Base-by-base conservation (phyloP, 2,888 invertebrate species). In the Clanis bilineata region DNA sequence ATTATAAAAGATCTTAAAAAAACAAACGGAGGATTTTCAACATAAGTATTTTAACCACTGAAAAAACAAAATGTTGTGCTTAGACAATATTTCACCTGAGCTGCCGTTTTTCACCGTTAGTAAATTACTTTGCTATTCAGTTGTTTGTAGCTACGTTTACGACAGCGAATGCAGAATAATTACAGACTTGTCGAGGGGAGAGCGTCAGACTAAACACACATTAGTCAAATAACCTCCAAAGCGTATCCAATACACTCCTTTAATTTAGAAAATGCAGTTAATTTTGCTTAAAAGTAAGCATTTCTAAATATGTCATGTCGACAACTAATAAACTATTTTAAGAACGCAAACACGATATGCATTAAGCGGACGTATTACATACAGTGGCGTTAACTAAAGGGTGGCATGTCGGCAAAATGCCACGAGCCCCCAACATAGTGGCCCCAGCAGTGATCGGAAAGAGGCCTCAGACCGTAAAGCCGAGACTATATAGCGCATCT, bases 151-250 rank as follows among this genome's bases (percentile, higher is more conserved):
- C 6, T 18, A 41, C 18, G 9, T 18, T 36, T 10, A 15, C 12
- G 32, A 28, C n/a, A 51, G 3, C 10, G 32, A 32, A 10, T 10
- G 51, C 51, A 32, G 18, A 32, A 32, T 51, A 28, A 10, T 18
- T 28, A 18, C 18, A 15, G 10, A 15, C 28, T 51, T 32, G 18
- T 2, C 18, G 7, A 28, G 10, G 28, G 18, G 28, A 23, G n/a
- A 12, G 32, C 51, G 15, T 18, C 28, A 51, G 51, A 51, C 51
- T 51, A 51, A 51, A 51, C 51, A 51, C 15, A 5, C 28, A 51
- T 28, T 51, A 28, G 9, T 32, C 5, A 51, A 51, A 18, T 1
- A 10, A 44, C 21, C 10, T 23, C 10, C 22, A 18, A 15, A 6
- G 7, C 1, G 18, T 7, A 7, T 18, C 7, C 2, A 18, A 41